These are phyloP conservation scores for Paragorgia papillata DNA, from an alignment of 92 coral and sea anemone species.

Conservation along the genomic window DNA sequence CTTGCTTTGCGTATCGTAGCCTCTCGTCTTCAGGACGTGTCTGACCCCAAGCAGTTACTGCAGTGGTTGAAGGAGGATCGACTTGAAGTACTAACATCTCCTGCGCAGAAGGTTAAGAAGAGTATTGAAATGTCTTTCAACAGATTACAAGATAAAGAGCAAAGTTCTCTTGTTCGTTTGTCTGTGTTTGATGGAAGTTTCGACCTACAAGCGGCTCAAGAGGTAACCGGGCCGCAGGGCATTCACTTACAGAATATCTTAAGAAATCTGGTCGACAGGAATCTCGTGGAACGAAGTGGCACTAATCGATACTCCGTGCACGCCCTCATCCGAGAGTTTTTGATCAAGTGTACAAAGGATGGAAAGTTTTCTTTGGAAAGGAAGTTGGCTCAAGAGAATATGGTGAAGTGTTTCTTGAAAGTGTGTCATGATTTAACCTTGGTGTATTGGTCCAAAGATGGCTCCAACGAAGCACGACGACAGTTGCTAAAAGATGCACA, in stretches of 20 bases:
- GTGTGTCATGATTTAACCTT: neutral
- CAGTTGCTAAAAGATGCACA: neutral
- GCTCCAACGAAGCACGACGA: neutral
- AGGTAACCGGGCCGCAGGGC: neutral
- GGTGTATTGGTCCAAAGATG: neutral
- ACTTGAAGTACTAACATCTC: neutral
- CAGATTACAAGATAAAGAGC: neutral
- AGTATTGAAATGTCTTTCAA: neutral
- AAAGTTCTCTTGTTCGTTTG: neutral
- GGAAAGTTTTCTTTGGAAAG: neutral
- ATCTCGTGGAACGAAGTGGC: constrained; percentile 6
- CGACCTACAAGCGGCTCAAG: neutral
- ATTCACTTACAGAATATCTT: neutral
- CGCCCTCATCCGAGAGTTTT: neutral
- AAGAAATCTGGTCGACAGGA: neutral
- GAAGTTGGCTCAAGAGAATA: neutral
- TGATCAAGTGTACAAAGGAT: neutral
- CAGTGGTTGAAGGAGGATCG: neutral
- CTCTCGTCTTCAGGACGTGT: neutral
- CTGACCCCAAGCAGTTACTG: neutral
- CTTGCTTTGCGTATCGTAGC: constrained; percentile 14
- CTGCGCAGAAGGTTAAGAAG: neutral
- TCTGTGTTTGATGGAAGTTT: constrained; percentile 20
- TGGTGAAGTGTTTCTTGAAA: constrained; percentile 6
- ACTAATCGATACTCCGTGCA: constrained; percentile 7